Conservation (phyloP, 1,140 invertebrate genomes). For the Hypothenemus hampei region DNA sequence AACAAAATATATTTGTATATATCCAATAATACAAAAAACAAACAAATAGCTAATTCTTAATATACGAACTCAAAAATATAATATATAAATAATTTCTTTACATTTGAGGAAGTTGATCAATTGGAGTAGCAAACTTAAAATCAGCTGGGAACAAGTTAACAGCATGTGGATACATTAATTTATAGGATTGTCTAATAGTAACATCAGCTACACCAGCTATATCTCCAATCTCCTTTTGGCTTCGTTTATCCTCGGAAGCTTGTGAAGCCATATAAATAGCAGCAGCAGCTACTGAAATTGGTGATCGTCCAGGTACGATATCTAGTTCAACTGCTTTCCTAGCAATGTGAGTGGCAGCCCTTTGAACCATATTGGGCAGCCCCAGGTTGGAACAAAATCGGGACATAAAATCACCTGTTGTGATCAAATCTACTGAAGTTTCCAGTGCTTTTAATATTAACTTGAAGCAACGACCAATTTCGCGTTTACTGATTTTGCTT, state of each 20-base stretch:
- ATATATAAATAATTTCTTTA: no score
- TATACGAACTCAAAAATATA: no score
- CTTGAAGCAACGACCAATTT: constrained; percentile 97
- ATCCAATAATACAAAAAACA: no score
- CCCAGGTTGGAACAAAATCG: constrained; percentile 82
- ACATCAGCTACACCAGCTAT: constrained; percentile 98
- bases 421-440: constrained; percentile 96
- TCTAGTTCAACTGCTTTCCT: constrained; percentile 94
- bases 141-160: constrained; percentile 90
- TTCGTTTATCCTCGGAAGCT: constrained; percentile 91
- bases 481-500: constrained; percentile 98
- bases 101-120: constrained; percentile 89
- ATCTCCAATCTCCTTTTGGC: constrained; percentile 97
- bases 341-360: constrained; percentile 94
- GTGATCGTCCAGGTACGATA: constrained; percentile 96
- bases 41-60: no score
- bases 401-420: constrained; percentile 98
- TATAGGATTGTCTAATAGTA: constrained; percentile 97
- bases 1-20: no score
- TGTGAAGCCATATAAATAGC: constrained; percentile 99
- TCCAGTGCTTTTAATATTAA: constrained; percentile 87
- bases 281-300: constrained; percentile 97
- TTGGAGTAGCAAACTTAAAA: constrained; percentile 92
- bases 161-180: constrained; percentile 94
- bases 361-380: constrained; percentile 88